These are phyloP conservation scores for Oenanthe oenanthe DNA, from an alignment of 2,113 vertebrate genomes.

Conservation along the genomic window DNA sequence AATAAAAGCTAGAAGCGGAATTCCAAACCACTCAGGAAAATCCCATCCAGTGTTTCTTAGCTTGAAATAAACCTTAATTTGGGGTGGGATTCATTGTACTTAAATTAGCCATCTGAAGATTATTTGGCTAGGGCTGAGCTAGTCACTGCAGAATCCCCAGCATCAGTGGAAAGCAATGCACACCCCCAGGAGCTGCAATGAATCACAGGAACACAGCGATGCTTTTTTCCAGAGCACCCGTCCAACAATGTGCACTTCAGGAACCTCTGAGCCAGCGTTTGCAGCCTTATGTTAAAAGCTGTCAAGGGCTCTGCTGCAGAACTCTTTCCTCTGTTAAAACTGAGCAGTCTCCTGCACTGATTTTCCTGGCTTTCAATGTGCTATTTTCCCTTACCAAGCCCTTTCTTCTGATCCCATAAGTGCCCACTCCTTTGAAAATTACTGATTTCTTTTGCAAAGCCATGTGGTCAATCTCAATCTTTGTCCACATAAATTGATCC, in stretches of 20 bases:
- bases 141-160: background rate
- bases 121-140: background rate
- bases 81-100: background rate
- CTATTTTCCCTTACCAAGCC: background rate
- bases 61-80: background rate
- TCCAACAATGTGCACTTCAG: background rate
- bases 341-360: background rate
- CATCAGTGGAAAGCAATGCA: slow-evolving; percentile 45
- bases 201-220: background rate
- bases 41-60: background rate
- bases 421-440: background rate
- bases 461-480: background rate
- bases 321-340: background rate
- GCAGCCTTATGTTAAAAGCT: background rate
- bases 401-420: background rate
- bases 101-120: background rate
- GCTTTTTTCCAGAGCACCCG: slow-evolving; percentile 44
- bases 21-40: background rate
- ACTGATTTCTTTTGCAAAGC: background rate
- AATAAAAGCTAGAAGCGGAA: background rate
- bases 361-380: background rate
- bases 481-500: background rate
- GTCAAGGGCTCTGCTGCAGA: background rate
- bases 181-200: background rate
- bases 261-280: background rate